A percentile compares a stretch with the other conserved stretches of the same genome.
Evolutionary conservation across 2,888 invertebrate species (phyloP).

Genomic region (Sphinx pinastri): DNA sequence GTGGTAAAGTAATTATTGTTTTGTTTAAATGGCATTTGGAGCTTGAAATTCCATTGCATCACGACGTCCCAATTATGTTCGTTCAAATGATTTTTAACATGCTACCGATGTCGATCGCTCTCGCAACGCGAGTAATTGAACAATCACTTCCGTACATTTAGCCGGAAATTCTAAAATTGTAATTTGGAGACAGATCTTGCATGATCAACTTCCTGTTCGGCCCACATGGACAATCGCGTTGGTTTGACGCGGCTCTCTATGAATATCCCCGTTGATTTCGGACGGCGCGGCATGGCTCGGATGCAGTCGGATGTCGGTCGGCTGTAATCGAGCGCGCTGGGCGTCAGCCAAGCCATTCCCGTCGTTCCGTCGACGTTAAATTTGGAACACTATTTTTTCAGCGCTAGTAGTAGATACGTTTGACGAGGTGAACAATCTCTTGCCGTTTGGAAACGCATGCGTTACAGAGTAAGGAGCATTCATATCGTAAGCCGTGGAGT

Average conservation of each 20-base stretch:
- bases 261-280: constrained; percentile 36
- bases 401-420: constrained; percentile 63
- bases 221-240: constrained; percentile 21
- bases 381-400: constrained; percentile 78
- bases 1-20: constrained; percentile 40
- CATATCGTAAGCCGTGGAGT: constrained; percentile 10
- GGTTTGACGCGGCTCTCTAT: constrained; percentile 31
- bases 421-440: constrained; percentile 81
- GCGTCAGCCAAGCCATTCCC: constrained; percentile 78
- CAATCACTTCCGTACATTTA: constrained; percentile 68
- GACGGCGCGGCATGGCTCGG: constrained; percentile 50
- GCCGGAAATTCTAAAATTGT: constrained; percentile 49
- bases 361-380: constrained; percentile 75
- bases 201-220: constrained; percentile 50
- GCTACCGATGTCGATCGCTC: constrained; percentile 47
- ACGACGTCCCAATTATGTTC: constrained; percentile 46
- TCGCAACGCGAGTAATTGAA: constrained; percentile 43
- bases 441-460: constrained; percentile 48
- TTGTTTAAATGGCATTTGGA: constrained; percentile 53
- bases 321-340: constrained; percentile 67
- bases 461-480: constrained; percentile 17
- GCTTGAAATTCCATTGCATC: constrained; percentile 43
- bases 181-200: constrained; percentile 51
- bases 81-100: constrained; percentile 50
- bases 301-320: constrained; percentile 64